Percentiles rank a stretch among this genome's conserved stretches.
Conservation (phyloP, 2,113 vertebrate genomes). For the Leptobrachium leishanense region DNA sequence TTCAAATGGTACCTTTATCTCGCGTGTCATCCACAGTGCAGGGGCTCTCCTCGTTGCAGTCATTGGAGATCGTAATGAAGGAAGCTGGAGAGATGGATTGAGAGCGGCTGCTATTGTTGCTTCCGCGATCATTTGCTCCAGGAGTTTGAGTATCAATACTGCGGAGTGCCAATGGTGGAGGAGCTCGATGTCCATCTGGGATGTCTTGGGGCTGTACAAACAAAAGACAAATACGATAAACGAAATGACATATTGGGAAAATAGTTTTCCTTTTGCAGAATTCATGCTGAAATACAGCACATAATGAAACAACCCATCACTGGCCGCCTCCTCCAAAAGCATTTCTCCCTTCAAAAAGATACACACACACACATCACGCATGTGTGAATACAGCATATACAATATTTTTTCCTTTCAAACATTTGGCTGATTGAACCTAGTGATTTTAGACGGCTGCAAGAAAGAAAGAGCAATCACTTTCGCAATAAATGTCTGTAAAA, state of each 20-base stretch:
- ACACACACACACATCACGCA: too few relatives aligned
- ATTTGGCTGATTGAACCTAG: too few relatives aligned
- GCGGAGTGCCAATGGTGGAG: slow-evolving; percentile 84
- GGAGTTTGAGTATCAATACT: slow-evolving; percentile 97
- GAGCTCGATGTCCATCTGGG: slow-evolving; percentile 93
- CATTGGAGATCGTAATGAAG: slow-evolving; percentile 89
- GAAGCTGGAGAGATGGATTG: slow-evolving; percentile 91
- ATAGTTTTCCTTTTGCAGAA: too few relatives aligned
- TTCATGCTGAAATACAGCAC: too few relatives aligned
- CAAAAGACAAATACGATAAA: slow-evolving; percentile 19
- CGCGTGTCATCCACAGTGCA: slow-evolving; percentile 78
- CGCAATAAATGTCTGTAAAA: too few relatives aligned
- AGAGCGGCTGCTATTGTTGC: slow-evolving; percentile 91
- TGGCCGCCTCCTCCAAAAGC: too few relatives aligned
- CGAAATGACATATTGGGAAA: neutral
- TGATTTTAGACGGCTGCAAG: too few relatives aligned
- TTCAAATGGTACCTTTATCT: slow-evolving; percentile 81
- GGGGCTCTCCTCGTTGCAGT: slow-evolving; percentile 83
- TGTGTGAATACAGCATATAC: too few relatives aligned
- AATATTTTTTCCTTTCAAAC: too few relatives aligned
- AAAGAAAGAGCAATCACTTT: too few relatives aligned
- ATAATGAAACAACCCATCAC: too few relatives aligned
- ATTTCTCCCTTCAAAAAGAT: too few relatives aligned
- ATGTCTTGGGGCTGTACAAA: slow-evolving; percentile 87
- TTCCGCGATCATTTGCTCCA: slow-evolving; percentile 82